These are phyloP conservation scores for Mellivora capensis DNA, from an alignment of 2,113 vertebrate species.

Conservation along the genomic window DNA sequence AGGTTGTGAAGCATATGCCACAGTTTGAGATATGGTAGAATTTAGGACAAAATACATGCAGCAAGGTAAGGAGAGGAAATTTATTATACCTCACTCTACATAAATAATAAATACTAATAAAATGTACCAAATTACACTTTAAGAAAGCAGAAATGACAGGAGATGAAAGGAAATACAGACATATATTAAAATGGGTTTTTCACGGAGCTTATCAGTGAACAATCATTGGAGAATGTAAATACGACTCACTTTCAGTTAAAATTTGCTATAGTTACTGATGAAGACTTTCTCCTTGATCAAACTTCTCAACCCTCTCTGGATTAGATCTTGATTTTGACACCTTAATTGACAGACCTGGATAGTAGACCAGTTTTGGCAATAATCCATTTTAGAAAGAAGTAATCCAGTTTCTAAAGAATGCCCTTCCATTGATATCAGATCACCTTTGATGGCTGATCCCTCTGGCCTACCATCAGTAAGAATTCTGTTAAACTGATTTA, in stretches of 20 bases:
- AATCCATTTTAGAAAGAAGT: background rate
- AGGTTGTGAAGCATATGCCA: background rate
- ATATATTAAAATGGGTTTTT: background rate
- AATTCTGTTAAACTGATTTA: background rate
- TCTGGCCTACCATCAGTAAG: background rate
- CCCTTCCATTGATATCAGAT: background rate
- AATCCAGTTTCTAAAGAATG: background rate
- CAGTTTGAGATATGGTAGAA: background rate
- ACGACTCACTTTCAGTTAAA: background rate
- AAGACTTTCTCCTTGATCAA: background rate
- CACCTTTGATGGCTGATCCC: background rate
- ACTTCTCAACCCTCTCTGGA: background rate
- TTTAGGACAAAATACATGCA: background rate
- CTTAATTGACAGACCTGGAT: background rate
- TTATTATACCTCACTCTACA: background rate
- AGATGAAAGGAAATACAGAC: background rate
- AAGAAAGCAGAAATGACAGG: background rate
- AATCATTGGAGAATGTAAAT: background rate
- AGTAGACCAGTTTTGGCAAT: background rate
- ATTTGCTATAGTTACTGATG: background rate
- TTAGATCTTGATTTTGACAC: background rate
- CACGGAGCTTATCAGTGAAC: background rate
- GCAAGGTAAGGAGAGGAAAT: background rate
- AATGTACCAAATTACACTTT: background rate
- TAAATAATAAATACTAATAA: background rate